Conservation (phyloP, 2,113 vertebrate species). For the Abramis brama region DNA sequence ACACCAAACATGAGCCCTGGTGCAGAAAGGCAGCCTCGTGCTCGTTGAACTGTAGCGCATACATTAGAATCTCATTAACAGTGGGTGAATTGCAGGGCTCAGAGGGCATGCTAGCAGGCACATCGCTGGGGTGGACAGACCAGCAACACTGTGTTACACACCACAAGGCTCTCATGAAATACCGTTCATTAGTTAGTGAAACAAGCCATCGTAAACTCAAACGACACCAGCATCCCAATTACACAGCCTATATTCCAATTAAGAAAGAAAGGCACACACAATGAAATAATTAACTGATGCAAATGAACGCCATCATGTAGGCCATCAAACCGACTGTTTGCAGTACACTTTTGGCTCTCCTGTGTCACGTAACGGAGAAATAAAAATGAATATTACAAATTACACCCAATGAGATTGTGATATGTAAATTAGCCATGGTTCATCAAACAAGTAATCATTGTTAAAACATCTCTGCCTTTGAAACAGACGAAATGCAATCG, state of each 20-base stretch:
- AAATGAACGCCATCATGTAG: not conserved
- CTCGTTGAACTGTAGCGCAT: conserved; percentile 70
- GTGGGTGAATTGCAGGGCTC: conserved; percentile 52
- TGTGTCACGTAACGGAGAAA: not conserved
- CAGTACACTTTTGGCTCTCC: not conserved
- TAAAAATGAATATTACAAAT: conserved; percentile 10
- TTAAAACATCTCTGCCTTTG: not conserved
- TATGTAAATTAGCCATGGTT: not conserved
- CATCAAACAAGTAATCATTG: not conserved
- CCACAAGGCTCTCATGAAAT: conserved; percentile 37
- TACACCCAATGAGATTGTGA: not conserved
- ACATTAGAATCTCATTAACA: conserved; percentile 77
- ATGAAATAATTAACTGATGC: conserved; percentile 46
- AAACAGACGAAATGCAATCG: not conserved
- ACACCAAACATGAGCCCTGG: conserved; percentile 49
- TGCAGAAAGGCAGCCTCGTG: conserved; percentile 65
- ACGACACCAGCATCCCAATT: conserved; percentile 36
- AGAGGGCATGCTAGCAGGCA: conserved; percentile 46
- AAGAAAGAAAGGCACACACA: conserved; percentile 29
- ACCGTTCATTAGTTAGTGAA: conserved; percentile 47
- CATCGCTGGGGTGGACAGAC: conserved; percentile 6
- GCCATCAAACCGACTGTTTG: conserved; percentile 14
- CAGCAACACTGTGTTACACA: conserved; percentile 36
- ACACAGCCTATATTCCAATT: conserved; percentile 49
- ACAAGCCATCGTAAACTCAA: conserved; percentile 42